Evolutionary conservation across 2,113 vertebrate genomes (phyloP), one percentile per base, ranked within the genome.

Genomic region (Cricetomys ansorgei): DNA sequence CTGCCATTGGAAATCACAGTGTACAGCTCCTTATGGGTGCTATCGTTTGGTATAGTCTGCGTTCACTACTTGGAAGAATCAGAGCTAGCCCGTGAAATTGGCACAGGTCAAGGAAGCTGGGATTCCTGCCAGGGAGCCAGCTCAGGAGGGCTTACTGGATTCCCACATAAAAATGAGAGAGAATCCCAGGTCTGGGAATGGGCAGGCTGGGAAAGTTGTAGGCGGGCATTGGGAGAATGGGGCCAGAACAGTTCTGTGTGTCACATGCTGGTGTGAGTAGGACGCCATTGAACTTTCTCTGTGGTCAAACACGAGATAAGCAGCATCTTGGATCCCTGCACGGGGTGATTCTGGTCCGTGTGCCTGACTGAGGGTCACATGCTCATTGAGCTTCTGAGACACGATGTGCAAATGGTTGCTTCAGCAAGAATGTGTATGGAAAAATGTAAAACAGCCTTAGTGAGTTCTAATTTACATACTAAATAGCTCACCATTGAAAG

Each of bases 201-300:
- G 17, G 23, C 19, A 88, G 21, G 67, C 57, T 95, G 72, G n/a
- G 92, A 59, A 67, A n/a, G 16, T 75, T 67, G 72, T 86, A 84
- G 69, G 87, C 17, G 55, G 11, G 40, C 29, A 0, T 79, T 62
- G 19, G 50, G 27, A 62, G 50, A 34, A 37, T 27, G 1, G 62
- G 75, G 37, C 31, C 17, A 65, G 45, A 87, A 43, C 37, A 25
- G 9, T 53, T 53, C 29, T 3, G 13, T 15, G 57, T 87, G 59
- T 96, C 10, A 21, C 6, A 55, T 59, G 15, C 40, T 6, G 9
- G 40, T 17, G 16, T 10, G 19, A 25, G 23, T 2, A 31, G 73
- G 13, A 40, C 70, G 70, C 37, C 59, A 45, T n/a, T 57, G 53
- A 67, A 31, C 45, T 70, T 84, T 50, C 62, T 89, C 31, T 94